Conservation (phyloP, 2,797 vertebrate species). For the Enteromius radiatus region DNA sequence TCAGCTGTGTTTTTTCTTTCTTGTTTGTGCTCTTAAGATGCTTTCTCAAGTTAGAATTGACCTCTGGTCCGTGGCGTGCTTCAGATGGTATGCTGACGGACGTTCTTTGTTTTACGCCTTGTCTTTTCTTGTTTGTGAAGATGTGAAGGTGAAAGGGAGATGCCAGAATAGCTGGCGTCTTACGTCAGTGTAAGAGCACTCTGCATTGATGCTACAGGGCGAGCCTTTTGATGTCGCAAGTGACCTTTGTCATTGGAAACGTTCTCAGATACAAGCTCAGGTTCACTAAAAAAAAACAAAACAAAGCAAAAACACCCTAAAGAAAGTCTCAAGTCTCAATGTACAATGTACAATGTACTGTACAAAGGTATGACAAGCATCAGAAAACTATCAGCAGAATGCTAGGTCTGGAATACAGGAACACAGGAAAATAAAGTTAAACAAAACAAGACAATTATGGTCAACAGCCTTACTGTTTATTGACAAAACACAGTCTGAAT, state of each 20-base stretch:
- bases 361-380: neutral
- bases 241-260: constrained; percentile 38
- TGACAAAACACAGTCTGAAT: neutral
- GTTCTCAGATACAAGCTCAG: constrained; percentile 12
- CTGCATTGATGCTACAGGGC: constrained; percentile 28
- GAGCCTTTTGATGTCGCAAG: neutral
- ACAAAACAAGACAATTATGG: neutral
- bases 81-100: neutral
- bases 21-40: constrained; percentile 21
- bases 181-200: neutral
- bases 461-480: neutral
- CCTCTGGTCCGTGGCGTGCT: neutral
- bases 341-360: no score
- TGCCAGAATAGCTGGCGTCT: neutral
- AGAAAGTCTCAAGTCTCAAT: neutral
- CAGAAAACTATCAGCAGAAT: neutral
- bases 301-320: neutral
- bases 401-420: no score
- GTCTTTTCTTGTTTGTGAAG: constrained; percentile 21
- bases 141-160: constrained; percentile 39
- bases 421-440: neutral
- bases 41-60: constrained; percentile 21
- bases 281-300: neutral
- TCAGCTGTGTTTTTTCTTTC: constrained; percentile 39
- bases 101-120: constrained; percentile 15